A percentile compares a stretch with the other conserved stretches of the same genome.
These are phyloP conservation scores for Cephus spinipes DNA, from an alignment of 2,888 invertebrate species.

Conservation along the genomic window DNA sequence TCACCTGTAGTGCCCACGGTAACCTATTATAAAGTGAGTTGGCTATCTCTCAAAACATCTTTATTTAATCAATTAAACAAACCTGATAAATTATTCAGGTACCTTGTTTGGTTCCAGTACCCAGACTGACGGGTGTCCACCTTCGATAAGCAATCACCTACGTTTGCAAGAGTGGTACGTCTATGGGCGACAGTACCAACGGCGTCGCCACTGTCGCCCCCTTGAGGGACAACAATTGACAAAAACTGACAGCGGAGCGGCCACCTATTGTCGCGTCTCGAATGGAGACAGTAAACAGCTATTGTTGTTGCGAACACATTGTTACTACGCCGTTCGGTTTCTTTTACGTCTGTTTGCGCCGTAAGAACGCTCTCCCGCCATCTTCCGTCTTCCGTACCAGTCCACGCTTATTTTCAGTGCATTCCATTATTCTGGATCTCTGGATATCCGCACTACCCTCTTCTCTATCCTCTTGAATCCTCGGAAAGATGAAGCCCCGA, in stretches of 20 bases:
- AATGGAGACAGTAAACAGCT: conserved; percentile 64
- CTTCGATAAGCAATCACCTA: background rate
- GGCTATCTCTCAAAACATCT: conserved; percentile 21
- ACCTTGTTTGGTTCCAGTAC: too few relatives aligned
- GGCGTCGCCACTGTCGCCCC: conserved; percentile 21
- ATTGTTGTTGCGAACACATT: conserved; percentile 47
- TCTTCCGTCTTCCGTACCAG: too few relatives aligned
- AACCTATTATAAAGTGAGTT: background rate
- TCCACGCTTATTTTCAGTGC: too few relatives aligned
- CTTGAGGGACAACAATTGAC: conserved; percentile 53
- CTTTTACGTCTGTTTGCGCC: conserved; percentile 4
- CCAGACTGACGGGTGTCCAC: conserved; percentile 21
- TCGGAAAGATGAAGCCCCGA: too few relatives aligned
- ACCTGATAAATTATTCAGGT: conserved; percentile 60
- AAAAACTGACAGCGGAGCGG: conserved; percentile 61
- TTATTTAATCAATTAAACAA: conserved; percentile 55
- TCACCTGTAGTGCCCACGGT: too few relatives aligned
- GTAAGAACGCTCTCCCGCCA: too few relatives aligned
- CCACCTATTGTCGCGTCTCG: conserved; percentile 52
- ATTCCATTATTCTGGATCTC: too few relatives aligned
- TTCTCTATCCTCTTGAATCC: too few relatives aligned
- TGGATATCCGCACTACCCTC: too few relatives aligned
- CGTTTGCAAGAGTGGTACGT: conserved; percentile 8
- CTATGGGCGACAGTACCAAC: conserved; percentile 3
- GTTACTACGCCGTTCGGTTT: conserved; percentile 29